phyloP scores from a whole-genome alignment of 2,888 invertebrate genomes.

The Heliconius ismenius region DNA sequence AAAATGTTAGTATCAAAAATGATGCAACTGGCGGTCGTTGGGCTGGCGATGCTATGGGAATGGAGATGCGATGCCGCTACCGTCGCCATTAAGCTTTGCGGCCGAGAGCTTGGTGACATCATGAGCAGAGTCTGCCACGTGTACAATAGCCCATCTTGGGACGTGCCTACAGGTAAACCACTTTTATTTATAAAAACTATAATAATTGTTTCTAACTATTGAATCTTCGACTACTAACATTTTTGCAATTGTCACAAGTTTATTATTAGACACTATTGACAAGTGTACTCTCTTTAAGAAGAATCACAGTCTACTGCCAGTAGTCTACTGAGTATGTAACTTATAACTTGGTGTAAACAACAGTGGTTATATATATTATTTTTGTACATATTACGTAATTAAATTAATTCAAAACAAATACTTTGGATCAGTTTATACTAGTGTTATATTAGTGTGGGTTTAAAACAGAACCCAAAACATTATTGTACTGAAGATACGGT shows the following conservation, averaged over 20 bases:
- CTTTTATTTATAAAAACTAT: neutral
- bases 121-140: constrained; percentile 74
- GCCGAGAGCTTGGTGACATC: constrained; percentile 70
- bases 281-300: constrained; percentile 15
- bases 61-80: constrained; percentile 57
- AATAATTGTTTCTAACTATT: neutral
- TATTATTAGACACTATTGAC: neutral
- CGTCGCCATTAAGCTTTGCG: constrained; percentile 67
- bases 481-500: neutral
- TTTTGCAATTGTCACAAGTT: neutral
- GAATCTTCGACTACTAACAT: neutral
- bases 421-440: neutral
- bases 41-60: constrained; percentile 59
- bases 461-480: neutral
- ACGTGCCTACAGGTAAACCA: constrained; percentile 66
- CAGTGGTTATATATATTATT: neutral
- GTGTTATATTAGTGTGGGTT: neutral
- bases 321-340: neutral
- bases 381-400: neutral
- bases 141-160: constrained; percentile 75
- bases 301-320: constrained; percentile 8
- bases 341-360: neutral
- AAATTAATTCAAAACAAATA: constrained; percentile 7
- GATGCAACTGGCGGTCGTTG: constrained; percentile 60
- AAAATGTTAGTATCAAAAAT: constrained; percentile 64